Conservation (phyloP, 2,113 vertebrate genomes). For the Grus americana region DNA sequence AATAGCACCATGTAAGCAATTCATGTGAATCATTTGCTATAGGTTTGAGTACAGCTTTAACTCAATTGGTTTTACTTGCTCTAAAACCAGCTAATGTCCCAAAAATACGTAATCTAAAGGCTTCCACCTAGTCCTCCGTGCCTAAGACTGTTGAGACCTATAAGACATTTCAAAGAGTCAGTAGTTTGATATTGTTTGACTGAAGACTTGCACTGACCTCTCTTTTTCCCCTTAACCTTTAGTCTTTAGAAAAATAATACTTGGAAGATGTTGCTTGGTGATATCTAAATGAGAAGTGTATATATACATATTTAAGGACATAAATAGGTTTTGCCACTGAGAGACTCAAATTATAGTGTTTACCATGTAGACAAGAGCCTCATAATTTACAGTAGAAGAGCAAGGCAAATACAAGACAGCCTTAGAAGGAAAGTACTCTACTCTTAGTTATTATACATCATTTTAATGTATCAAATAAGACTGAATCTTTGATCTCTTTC, state of each 20-base stretch:
- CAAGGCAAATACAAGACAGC: not conserved
- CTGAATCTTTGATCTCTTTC: not conserved
- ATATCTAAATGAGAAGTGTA: not conserved
- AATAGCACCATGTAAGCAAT: not conserved
- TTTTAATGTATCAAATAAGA: not conserved
- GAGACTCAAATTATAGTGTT: not conserved
- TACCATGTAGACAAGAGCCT: not conserved
- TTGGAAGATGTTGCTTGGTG: not conserved
- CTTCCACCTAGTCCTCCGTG: not conserved
- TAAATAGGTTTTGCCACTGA: not conserved
- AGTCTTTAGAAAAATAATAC: not conserved
- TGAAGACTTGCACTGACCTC: not conserved
- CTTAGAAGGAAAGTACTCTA: not conserved
- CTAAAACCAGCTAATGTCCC: not conserved
- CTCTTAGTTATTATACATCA: not conserved
- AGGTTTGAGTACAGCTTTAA: not conserved
- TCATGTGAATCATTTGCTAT: not conserved
- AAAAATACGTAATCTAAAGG: not conserved
- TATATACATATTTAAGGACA: not conserved
- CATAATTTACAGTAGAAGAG: not conserved
- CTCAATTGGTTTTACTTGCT: not conserved
- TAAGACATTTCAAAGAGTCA: not conserved
- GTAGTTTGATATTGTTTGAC: not conserved
- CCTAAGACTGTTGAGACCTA: not conserved
- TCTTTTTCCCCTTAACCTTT: not conserved